Evolutionary conservation across 2,888 invertebrate species (phyloP), one percentile per base, ranked within the genome.

Genomic region (Noctua comes): DNA sequence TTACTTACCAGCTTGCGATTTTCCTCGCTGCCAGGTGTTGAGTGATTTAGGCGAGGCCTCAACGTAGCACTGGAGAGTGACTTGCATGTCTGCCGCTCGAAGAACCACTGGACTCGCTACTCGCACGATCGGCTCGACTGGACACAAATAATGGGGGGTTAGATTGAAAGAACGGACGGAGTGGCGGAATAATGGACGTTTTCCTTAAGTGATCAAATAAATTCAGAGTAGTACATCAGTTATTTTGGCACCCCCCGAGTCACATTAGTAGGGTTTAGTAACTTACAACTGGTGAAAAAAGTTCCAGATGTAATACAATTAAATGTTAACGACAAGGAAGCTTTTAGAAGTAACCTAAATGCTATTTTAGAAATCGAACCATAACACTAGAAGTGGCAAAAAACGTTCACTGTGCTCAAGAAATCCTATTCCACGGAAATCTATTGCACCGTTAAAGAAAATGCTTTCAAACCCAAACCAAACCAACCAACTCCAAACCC

Each of bases 1-100:
- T 76, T 66, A 86, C 88, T 87, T 83, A 95, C 95, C 94, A 77
- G 92, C 80, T 78, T 92, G 93, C 18, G 95, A 92, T 86, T 95
- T 96, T 65, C 95, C 96, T 18, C 95, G 91, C 79, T 96, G 96
- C 99, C 99, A 99, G 86, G 98, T 98, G 94, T 98, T 98, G 94
- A 99, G 97, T 51, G 99, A 98, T 93, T 98, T 98, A 57, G 99
- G 99, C 76, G 98, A 98, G 21, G 98, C 98, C 94, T 99, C 99
- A 46, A 99, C 98, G 95, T 98, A 97, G 95, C 99, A 99, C 92
- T 98, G 98, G 84, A 99, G 97, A 71, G 98, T 97, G 54, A 98
- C 98, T 94, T 98, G 98, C 95, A 98, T 98, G 88, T 98, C 98
- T 72, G 98, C 97, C 43, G 98, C 98, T 16, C 98, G 98, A 80